Evolutionary conservation across 2,113 vertebrate species (phyloP).

Genomic region (Scytalopus superciliaris): DNA sequence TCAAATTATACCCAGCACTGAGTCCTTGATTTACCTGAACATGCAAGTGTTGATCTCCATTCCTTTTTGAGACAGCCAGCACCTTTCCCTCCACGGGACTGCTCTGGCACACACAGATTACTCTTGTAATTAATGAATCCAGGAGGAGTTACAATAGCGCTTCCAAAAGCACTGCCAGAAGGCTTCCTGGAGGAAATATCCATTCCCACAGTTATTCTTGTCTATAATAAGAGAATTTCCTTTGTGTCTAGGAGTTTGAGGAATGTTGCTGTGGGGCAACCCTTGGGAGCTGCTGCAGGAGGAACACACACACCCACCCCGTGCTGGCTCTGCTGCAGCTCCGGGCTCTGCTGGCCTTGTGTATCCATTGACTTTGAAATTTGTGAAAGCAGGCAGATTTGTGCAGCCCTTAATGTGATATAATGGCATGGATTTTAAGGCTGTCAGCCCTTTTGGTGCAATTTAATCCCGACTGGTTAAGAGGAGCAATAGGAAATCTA

Average conservation of each 20-base stretch:
- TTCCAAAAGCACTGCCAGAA: background rate
- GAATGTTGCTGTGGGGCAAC: background rate
- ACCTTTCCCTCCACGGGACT: background rate
- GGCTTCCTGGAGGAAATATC: background rate
- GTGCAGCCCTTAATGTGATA: constrained; percentile 22
- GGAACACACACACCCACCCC: background rate
- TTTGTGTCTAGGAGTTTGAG: background rate
- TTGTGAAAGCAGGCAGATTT: constrained; percentile 57
- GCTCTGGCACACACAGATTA: background rate
- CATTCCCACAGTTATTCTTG: background rate
- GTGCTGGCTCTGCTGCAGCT: background rate
- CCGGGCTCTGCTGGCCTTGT: background rate
- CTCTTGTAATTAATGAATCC: background rate
- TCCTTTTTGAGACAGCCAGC: background rate
- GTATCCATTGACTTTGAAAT: constrained; percentile 67
- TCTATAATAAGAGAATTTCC: background rate
- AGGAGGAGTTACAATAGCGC: background rate
- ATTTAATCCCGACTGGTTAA: constrained; percentile 60
- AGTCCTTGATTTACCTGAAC: background rate
- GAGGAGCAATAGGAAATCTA: constrained; percentile 72
- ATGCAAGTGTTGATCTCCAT: background rate
- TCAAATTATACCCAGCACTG: background rate
- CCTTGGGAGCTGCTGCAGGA: background rate
- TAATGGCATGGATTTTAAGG: constrained; percentile 46
- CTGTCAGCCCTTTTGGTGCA: constrained; percentile 63